A percentile compares a stretch with the other conserved stretches of the same genome.
Conservation (phyloP, 2,888 invertebrate genomes). For the Conchocele bisecta region DNA sequence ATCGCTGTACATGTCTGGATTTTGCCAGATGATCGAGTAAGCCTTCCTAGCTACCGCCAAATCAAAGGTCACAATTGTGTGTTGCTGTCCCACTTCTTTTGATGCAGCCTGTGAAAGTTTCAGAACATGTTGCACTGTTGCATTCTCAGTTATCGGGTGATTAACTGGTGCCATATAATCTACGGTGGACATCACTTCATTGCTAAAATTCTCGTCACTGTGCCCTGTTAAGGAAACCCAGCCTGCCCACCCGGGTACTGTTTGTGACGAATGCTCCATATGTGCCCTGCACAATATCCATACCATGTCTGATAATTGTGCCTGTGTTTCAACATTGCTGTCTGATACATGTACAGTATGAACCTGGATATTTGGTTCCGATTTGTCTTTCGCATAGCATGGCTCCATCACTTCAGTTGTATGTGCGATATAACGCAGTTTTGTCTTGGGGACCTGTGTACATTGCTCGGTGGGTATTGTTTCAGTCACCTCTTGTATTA, state of each 20-base stretch:
- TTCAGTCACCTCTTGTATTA: slow-evolving; percentile 18
- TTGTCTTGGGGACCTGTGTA: neutral
- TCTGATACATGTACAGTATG: neutral
- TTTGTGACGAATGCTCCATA: neutral
- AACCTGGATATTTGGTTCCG: slow-evolving; percentile 4
- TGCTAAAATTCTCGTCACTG: too few species aligned
- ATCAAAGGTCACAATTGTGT: slow-evolving; percentile 44
- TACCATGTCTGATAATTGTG: too few species aligned
- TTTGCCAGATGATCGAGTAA: slow-evolving; percentile 32
- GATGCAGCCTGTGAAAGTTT: slow-evolving; percentile 25
- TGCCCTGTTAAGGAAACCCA: slow-evolving; percentile 1
- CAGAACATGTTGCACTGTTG: slow-evolving; percentile 39
- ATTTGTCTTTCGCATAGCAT: slow-evolving; percentile 17
- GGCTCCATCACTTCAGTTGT: slow-evolving; percentile 6
- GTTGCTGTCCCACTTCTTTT: slow-evolving; percentile 30
- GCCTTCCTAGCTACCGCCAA: slow-evolving; percentile 43
- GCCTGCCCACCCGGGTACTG: slow-evolving; percentile 22
- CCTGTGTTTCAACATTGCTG: too few species aligned
- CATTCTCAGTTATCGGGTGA: too few species aligned
- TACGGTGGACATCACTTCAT: slow-evolving; percentile 12
- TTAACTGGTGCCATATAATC: slow-evolving; percentile 33
- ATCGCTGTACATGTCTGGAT: slow-evolving; percentile 18
- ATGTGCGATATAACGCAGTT: neutral
- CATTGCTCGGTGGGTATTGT: too few species aligned
- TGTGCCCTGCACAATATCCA: too few species aligned